Evolutionary conservation across 1,140 invertebrate genomes (phyloP), one percentile per base, ranked within the genome.

Genomic region (Drosophila tani): DNA sequence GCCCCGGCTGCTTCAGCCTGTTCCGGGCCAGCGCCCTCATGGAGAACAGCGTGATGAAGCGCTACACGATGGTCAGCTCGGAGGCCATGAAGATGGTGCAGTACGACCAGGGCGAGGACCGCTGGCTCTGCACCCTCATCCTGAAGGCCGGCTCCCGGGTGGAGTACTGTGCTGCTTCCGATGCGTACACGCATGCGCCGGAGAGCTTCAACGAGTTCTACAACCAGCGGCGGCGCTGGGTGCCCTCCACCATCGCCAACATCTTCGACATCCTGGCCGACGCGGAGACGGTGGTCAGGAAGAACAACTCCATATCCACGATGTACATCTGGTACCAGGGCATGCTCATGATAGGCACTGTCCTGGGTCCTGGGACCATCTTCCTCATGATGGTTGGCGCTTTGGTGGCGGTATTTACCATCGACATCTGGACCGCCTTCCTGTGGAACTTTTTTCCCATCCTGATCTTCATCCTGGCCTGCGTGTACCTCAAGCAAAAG

Each of bases 351-450:
- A 94, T 94, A 77, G 91, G 92, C 29, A 93, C 92, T 14, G 86
- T 93, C 7, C 57, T 93, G 9, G 92, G 92, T 1, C 92, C 92
- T 0, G 97, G 96, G 40, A 98, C 97, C 5, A 97, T 98, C 58
- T 97, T 98, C 81, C 94, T 98, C 43, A 98, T 98, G 97, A 95
- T 98, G 93, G 96, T 98, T 6, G 97, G 97, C 75, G 96, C 97
- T 3, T 96, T 98, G 79, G 96, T 97, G 1, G 95, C 97, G 7
- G 96, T 96, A 2, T 97, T 98, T 79, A 94, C 94, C 29, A 95
- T 97, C 67, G 94, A 95, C 66, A 97, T 97, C 81, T 97, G 96
- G 95, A 94, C 94, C 2, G 96, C 97, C 75, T 97, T 98, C 64
- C 93, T 95, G 21, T 96, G 95, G 92, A 98, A 98, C 91, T 94